Evolutionary conservation across 2,888 invertebrate genomes (phyloP).

Genomic region (Phlogophora meticulosa): DNA sequence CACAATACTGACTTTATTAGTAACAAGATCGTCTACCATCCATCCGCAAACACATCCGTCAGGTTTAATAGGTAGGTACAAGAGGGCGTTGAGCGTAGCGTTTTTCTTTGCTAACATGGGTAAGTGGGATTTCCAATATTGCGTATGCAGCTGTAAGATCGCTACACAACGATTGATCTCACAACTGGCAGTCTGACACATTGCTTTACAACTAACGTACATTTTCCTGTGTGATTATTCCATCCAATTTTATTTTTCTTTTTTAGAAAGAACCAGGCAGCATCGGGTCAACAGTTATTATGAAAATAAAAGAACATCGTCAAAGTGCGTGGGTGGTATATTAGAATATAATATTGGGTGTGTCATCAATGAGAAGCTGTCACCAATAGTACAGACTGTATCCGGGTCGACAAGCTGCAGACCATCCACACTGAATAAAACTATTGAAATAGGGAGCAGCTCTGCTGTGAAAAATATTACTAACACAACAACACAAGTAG

Average conservation of each 20-base stretch:
- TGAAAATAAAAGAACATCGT: slow-evolving; percentile 76
- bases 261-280: slow-evolving; percentile 72
- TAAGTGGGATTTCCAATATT: no score
- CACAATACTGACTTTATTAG: no score
- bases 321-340: slow-evolving; percentile 80
- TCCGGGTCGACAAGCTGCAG: slow-evolving; percentile 76
- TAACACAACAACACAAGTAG: slow-evolving; percentile 73
- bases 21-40: no score
- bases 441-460: slow-evolving; percentile 73
- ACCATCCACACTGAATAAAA: slow-evolving; percentile 49
- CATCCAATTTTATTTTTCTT: neutral
- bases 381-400: slow-evolving; percentile 77
- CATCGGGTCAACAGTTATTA: slow-evolving; percentile 65
- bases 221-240: no score
- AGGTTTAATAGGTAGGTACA: no score
- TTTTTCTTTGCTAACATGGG: no score
- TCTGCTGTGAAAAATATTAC: slow-evolving; percentile 63
- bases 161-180: no score
- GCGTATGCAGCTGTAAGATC: no score
- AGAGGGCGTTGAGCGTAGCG: no score
- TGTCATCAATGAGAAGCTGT: slow-evolving; percentile 76
- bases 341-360: slow-evolving; percentile 66
- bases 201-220: no score
- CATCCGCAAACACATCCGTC: no score
- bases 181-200: no score